Percentiles rank a stretch among this genome's conserved stretches.
Evolutionary conservation across 1,140 invertebrate species (phyloP).

Genomic region (Cotesia glomerata): DNA sequence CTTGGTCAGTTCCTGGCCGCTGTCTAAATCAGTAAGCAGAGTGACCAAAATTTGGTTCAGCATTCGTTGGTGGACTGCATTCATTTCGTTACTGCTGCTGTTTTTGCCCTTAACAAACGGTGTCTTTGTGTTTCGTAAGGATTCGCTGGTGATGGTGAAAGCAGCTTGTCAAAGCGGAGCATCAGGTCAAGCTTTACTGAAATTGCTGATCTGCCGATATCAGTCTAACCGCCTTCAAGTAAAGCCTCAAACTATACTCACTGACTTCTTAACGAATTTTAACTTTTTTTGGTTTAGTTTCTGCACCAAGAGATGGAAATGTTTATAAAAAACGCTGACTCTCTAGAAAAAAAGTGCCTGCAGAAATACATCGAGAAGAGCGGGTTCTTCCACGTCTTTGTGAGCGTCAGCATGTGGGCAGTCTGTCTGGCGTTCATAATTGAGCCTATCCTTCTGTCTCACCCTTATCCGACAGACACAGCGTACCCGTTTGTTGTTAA

Average conservation of each 20-base stretch:
- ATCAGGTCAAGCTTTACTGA: constrained; percentile 25
- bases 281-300: constrained; percentile 22
- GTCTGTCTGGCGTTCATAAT: constrained; percentile 26
- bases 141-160: constrained; percentile 22
- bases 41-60: neutral
- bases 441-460: constrained; percentile 23
- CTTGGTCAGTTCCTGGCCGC: constrained; percentile 33
- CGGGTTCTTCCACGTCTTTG: constrained; percentile 25
- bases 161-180: constrained; percentile 19
- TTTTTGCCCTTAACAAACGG: constrained; percentile 7
- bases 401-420: constrained; percentile 28
- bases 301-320: constrained; percentile 37
- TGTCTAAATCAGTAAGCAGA: constrained; percentile 5
- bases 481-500: constrained; percentile 40
- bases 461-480: constrained; percentile 35
- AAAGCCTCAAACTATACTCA: neutral
- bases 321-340: constrained; percentile 24
- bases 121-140: constrained; percentile 1
- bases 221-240: constrained; percentile 32
- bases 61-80: neutral
- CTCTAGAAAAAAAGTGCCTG: constrained; percentile 24
- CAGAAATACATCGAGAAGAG: constrained; percentile 35
- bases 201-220: constrained; percentile 9
- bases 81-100: constrained; percentile 4
- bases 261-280: neutral